These are phyloP conservation scores for Stichopus chloronotus DNA, from an alignment of 35 echinoderm and acorn worm genomes.

Conservation along the genomic window DNA sequence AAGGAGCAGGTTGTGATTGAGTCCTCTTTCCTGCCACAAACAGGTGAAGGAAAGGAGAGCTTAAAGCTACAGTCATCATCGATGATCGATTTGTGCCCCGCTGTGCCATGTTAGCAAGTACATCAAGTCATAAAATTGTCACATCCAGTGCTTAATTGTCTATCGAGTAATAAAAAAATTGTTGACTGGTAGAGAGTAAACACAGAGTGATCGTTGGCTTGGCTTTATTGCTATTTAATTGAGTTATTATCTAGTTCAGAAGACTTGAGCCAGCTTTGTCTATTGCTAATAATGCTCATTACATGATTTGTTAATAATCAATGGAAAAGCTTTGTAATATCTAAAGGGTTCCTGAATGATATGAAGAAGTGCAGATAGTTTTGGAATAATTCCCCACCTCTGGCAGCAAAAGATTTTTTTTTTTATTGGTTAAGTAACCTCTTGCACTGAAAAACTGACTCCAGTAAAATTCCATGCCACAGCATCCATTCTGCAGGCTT, in stretches of 20 bases:
- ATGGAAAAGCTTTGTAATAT: too few relatives aligned
- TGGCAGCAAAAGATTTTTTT: too few relatives aligned
- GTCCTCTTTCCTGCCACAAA: not conserved
- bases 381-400: too few relatives aligned
- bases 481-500: too few relatives aligned
- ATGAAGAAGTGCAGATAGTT: too few relatives aligned
- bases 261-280: not conserved
- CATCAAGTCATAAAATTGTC: not conserved
- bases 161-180: not conserved
- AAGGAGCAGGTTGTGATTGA: not conserved
- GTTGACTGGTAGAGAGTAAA: not conserved
- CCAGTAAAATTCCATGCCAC: too few relatives aligned
- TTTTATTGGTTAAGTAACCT: too few relatives aligned
- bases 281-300: too few relatives aligned
- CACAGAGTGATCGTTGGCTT: not conserved
- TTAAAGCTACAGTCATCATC: not conserved
- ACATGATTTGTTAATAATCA: too few relatives aligned
- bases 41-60: not conserved
- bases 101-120: not conserved
- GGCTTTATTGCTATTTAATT: conserved; percentile 1
- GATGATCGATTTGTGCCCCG: not conserved
- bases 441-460: too few relatives aligned
- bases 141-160: not conserved
- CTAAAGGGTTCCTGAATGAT: too few relatives aligned
- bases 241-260: not conserved